phyloP scores from a whole-genome alignment of 2,888 invertebrate species.

The Anagyrus pseudococci region DNA sequence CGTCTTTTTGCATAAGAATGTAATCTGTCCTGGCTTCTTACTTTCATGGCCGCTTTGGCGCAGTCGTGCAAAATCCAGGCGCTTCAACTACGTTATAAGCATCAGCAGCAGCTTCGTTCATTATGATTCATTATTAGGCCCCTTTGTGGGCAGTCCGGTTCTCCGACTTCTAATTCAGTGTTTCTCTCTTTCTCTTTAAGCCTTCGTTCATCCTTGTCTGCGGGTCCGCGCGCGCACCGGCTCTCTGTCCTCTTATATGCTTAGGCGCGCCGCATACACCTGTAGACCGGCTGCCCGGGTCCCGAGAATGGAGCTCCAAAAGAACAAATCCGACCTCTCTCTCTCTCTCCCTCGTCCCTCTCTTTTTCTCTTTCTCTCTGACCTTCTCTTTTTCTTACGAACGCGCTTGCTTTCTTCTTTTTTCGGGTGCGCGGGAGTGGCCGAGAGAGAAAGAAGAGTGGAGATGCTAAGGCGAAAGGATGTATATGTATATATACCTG shows the following conservation, averaged over 20 bases:
- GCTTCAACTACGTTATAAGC: constrained; percentile 40
- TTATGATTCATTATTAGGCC: constrained; percentile 55
- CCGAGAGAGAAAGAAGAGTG: constrained; percentile 7
- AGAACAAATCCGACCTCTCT: constrained; percentile 38
- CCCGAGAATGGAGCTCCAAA: constrained; percentile 44
- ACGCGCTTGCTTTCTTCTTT: no score
- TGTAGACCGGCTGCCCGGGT: constrained; percentile 47
- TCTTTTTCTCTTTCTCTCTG: constrained; percentile 15
- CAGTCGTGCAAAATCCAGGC: constrained; percentile 42
- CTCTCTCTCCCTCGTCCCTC: neutral
- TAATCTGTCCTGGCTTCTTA: constrained; percentile 39
- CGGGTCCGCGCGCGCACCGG: neutral
- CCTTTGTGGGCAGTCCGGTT: constrained; percentile 54
- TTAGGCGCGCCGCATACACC: constrained; percentile 50
- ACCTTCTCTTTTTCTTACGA: constrained; percentile 1
- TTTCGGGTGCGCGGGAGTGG: constrained; percentile 21
- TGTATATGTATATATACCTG: constrained; percentile 16
- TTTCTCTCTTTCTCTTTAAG: constrained; percentile 37
- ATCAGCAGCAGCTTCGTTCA: constrained; percentile 45
- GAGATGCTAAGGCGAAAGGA: constrained; percentile 13
- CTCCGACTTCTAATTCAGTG: constrained; percentile 45
- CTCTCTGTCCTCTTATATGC: neutral
- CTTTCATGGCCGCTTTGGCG: constrained; percentile 36
- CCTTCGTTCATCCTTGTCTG: neutral
- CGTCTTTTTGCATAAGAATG: constrained; percentile 51